phyloP scores from a whole-genome alignment of 2,113 vertebrate genomes.

The Nycticryphes semicollaris region DNA sequence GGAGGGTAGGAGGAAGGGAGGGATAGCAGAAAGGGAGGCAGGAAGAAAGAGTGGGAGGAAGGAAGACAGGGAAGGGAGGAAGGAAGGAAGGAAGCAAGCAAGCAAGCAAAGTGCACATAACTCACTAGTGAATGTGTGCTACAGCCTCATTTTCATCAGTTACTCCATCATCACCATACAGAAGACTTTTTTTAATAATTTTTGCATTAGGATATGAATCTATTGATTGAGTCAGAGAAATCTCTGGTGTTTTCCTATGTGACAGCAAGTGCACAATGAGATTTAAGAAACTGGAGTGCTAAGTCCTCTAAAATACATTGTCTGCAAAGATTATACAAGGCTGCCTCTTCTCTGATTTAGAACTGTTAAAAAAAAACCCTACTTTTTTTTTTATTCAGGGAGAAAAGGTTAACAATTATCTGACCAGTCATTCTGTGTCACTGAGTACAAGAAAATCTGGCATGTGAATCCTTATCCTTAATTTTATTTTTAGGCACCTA shows the following conservation, averaged over 20 bases:
- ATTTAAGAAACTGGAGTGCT: not conserved
- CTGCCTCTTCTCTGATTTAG: not conserved
- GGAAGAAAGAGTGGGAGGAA: not conserved
- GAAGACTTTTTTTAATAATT: not conserved
- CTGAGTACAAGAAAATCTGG: slow-evolving; percentile 61
- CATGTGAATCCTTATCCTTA: slow-evolving; percentile 66
- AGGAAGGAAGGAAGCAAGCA: not conserved
- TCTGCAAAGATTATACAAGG: not conserved
- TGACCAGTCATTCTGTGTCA: slow-evolving; percentile 55
- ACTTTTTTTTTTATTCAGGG: slow-evolving; percentile 23
- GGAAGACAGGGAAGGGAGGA: not conserved
- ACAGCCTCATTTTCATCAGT: not conserved
- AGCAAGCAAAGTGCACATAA: not conserved
- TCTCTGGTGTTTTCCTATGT: not conserved
- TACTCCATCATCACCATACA: not conserved
- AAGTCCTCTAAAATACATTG: not conserved
- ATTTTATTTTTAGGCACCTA: slow-evolving; percentile 76
- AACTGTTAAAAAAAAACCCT: not conserved
- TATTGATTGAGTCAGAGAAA: not conserved
- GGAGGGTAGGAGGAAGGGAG: not conserved
- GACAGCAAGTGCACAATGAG: not conserved
- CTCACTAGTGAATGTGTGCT: not conserved
- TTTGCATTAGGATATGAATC: not conserved
- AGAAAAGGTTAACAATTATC: slow-evolving; percentile 58
- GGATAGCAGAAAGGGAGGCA: no score